Percentiles rank a stretch among this genome's conserved stretches.
phyloP scores from a whole-genome alignment of 2,113 vertebrate genomes.

The Cephalopholis sonnerati region DNA sequence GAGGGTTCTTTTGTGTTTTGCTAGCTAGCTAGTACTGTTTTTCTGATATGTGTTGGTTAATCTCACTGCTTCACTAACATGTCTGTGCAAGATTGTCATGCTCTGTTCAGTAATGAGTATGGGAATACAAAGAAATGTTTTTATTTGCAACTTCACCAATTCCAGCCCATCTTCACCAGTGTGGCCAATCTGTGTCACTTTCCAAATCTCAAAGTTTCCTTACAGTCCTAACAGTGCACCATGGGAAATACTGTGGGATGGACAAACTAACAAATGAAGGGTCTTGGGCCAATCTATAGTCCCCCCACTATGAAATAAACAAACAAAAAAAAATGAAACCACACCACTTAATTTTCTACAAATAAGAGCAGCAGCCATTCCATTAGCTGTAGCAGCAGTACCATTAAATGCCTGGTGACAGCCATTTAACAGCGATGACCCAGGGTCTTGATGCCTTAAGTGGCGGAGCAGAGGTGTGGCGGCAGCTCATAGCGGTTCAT shows the following conservation, averaged over 20 bases:
- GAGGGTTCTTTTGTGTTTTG: neutral
- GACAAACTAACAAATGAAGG: constrained; percentile 14
- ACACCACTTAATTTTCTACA: constrained; percentile 39
- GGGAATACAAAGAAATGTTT: constrained; percentile 1
- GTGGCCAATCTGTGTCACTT: constrained; percentile 6
- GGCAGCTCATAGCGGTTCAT: constrained; percentile 27
- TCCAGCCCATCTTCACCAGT: neutral
- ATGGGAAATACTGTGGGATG: neutral
- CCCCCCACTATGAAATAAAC: neutral
- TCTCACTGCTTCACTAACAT: neutral
- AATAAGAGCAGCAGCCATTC: constrained; percentile 26
- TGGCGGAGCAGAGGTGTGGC: constrained; percentile 61
- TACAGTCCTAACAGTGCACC: neutral
- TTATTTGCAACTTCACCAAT: neutral
- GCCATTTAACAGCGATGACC: constrained; percentile 58
- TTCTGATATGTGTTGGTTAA: too few species aligned
- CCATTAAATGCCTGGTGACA: constrained; percentile 67
- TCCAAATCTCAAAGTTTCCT: neutral
- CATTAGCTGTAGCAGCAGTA: constrained; percentile 54
- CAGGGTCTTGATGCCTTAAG: constrained; percentile 47
- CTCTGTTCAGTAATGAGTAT: neutral
- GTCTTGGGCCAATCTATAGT: neutral
- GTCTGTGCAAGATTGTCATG: neutral
- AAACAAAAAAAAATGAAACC: neutral
- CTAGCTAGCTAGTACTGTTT: too few species aligned